Conservation (phyloP, 1,140 invertebrate species). For the Drosophila eugracilis region DNA sequence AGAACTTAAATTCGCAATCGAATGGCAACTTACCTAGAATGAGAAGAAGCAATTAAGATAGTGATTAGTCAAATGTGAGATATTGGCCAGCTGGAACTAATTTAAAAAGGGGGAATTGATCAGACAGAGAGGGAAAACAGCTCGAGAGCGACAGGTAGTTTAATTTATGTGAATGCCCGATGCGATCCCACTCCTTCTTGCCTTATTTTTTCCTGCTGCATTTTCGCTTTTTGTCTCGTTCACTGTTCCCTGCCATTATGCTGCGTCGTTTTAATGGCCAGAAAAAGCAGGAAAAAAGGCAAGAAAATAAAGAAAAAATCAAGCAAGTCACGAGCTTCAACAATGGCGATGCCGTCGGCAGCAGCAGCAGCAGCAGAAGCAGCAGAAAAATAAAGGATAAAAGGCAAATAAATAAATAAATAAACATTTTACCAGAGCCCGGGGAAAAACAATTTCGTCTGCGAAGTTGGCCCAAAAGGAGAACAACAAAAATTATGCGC, state of each 20-base stretch:
- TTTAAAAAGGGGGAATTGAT: conserved; percentile 37
- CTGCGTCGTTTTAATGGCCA: conserved; percentile 82
- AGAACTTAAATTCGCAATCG: conserved; percentile 5
- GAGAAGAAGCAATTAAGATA: conserved; percentile 51
- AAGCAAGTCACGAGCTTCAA: conserved; percentile 72
- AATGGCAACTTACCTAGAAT: conserved; percentile 69
- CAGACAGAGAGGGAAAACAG: conserved; percentile 5
- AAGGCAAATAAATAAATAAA: conserved; percentile 79
- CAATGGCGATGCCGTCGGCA: conserved; percentile 63
- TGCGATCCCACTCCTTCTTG: conserved; percentile 17
- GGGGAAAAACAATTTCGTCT: conserved; percentile 64
- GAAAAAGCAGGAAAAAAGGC: conserved; percentile 16
- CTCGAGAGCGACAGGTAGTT: conserved; percentile 78
- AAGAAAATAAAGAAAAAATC: conserved; percentile 38
- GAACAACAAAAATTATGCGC: conserved; percentile 58
- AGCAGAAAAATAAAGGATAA: conserved; percentile 73
- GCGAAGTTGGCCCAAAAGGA: conserved; percentile 58
- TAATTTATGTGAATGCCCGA: conserved; percentile 73
- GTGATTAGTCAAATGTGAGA: conserved; percentile 64
- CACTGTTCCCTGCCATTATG: conserved; percentile 76
- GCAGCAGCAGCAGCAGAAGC: conserved; percentile 17
- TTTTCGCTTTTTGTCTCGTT: conserved; percentile 54
- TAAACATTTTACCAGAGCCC: conserved; percentile 70
- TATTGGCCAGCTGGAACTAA: conserved; percentile 66
- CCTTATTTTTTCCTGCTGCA: conserved; percentile 33